Percentiles rank a stretch among this genome's conserved stretches.
Evolutionary conservation across 1,140 invertebrate genomes (phyloP).

Genomic region (Anthonomus grandis): DNA sequence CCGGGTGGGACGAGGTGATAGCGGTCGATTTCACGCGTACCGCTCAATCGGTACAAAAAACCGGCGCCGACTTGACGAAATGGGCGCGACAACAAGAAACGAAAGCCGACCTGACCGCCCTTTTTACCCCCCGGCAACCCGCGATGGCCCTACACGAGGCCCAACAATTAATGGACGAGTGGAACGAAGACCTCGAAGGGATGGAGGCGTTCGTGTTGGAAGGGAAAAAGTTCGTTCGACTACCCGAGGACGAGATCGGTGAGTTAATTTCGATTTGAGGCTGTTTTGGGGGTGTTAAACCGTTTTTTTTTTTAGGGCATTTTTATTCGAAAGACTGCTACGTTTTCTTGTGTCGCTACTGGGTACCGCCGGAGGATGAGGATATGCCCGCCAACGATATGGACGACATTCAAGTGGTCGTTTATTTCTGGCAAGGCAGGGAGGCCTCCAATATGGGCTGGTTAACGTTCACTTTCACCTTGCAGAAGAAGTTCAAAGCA

Average conservation of each 20-base stretch:
- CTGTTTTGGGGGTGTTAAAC: background rate
- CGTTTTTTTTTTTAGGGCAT: constrained; percentile 52
- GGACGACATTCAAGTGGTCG: constrained; percentile 93
- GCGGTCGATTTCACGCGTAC: constrained; percentile 98
- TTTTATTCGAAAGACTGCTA: constrained; percentile 97
- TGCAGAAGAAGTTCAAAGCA: constrained; percentile 97
- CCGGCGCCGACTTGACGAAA: constrained; percentile 92
- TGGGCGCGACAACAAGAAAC: constrained; percentile 91
- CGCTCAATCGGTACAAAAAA: constrained; percentile 93
- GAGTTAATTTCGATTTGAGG: background rate
- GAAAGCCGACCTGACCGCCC: constrained; percentile 87
- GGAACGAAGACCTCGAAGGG: constrained; percentile 93
- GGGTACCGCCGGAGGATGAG: constrained; percentile 69
- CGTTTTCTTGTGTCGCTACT: constrained; percentile 96
- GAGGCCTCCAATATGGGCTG: constrained; percentile 99
- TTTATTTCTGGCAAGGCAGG: constrained; percentile 99
- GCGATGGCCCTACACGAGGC: constrained; percentile 83
- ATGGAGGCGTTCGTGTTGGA: constrained; percentile 99
- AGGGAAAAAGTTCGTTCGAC: constrained; percentile 92
- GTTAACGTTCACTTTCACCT: constrained; percentile 97
- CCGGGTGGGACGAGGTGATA: constrained; percentile 98
- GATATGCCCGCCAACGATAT: constrained; percentile 58
- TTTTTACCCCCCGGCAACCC: constrained; percentile 93
- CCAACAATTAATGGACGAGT: constrained; percentile 86
- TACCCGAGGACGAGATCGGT: constrained; percentile 93